These are phyloP conservation scores for Sebastes steindachneri DNA, from an alignment of 2,797 vertebrate genomes.

Conservation along the genomic window DNA sequence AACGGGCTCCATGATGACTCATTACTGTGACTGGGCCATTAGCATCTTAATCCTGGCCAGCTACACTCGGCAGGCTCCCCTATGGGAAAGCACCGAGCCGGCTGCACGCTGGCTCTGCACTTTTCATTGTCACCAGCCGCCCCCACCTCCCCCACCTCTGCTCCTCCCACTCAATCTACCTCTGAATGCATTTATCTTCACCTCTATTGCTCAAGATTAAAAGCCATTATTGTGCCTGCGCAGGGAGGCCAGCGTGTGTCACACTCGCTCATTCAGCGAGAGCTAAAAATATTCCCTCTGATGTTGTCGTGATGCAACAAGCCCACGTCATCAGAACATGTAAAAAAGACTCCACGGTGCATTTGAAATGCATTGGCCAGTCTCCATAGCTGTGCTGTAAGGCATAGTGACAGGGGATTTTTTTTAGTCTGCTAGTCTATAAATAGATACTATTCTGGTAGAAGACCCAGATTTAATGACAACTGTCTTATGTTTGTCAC, in stretches of 20 bases:
- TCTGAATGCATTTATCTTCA: slow-evolving; percentile 64
- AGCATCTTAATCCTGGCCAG: slow-evolving; percentile 56
- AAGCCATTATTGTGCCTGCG: slow-evolving; percentile 66
- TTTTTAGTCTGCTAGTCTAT: slow-evolving; percentile 38
- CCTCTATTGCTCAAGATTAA: slow-evolving; percentile 69
- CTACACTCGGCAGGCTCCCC: slow-evolving; percentile 31
- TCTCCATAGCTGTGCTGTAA: slow-evolving; percentile 10
- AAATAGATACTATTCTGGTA: slow-evolving; percentile 57
- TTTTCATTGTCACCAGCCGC: slow-evolving; percentile 36
- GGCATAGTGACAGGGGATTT: slow-evolving; percentile 24
- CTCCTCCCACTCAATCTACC: slow-evolving; percentile 36
- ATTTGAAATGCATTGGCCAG: slow-evolving; percentile 42
- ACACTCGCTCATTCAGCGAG: slow-evolving; percentile 62
- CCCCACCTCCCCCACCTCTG: neutral
- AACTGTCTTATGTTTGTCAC: slow-evolving; percentile 21
- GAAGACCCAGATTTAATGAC: slow-evolving; percentile 52
- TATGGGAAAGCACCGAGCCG: slow-evolving; percentile 49
- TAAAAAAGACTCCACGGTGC: slow-evolving; percentile 36
- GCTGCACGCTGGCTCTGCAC: slow-evolving; percentile 47
- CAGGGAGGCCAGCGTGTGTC: slow-evolving; percentile 51
- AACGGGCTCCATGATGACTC: slow-evolving; percentile 47
- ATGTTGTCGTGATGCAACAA: slow-evolving; percentile 74
- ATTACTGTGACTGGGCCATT: slow-evolving; percentile 59
- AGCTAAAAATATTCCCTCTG: slow-evolving; percentile 76
- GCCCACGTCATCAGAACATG: slow-evolving; percentile 55